Conservation (phyloP, 2,888 invertebrate genomes). For the Apamea epomidion region DNA sequence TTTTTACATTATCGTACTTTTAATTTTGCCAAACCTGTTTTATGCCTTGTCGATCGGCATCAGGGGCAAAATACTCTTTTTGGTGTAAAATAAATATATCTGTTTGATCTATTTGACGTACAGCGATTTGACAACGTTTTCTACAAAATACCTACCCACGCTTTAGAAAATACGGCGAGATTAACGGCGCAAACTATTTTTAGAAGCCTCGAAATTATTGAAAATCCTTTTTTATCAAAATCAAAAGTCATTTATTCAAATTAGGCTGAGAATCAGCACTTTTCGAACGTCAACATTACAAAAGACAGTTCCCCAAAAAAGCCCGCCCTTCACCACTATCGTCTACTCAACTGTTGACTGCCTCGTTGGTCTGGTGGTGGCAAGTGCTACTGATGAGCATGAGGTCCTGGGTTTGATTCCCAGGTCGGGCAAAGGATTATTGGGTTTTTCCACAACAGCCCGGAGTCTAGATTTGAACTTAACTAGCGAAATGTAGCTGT, state of each 20-base stretch:
- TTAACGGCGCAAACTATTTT: neutral
- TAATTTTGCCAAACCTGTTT: neutral
- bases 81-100: slow-evolving; percentile 1
- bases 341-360: neutral
- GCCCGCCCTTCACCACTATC: too few relatives aligned
- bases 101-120: slow-evolving; percentile 5
- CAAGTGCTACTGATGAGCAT: neutral
- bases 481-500: neutral
- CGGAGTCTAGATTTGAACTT: neutral
- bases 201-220: neutral
- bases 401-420: neutral
- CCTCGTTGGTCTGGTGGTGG: neutral
- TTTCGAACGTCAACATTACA: too few relatives aligned
- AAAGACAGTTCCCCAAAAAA: too few relatives aligned
- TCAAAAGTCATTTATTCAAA: too few relatives aligned
- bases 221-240: slow-evolving; percentile 4
- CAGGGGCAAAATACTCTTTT: neutral
- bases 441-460: neutral
- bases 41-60: neutral
- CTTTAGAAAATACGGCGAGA: neutral
- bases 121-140: neutral
- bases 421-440: neutral
- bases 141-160: neutral
- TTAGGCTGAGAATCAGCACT: too few relatives aligned
- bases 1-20: neutral